Conservation (phyloP, 2,113 vertebrate genomes). For the Bubo bubo region DNA sequence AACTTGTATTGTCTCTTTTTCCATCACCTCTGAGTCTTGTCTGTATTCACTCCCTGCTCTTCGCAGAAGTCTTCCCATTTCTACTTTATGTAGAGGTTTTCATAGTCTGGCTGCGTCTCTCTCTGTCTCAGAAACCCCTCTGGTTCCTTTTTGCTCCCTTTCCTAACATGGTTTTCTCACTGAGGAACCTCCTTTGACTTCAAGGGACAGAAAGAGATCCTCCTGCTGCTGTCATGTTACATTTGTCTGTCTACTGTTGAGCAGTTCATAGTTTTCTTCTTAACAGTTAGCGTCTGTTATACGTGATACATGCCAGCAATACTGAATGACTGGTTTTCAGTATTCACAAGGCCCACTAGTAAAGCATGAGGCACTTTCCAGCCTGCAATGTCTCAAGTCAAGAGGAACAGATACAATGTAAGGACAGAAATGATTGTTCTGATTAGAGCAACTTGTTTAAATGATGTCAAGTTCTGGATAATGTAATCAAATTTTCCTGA, state of each 20-base stretch:
- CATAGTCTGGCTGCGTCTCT: neutral
- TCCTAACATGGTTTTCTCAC: neutral
- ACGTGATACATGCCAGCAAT: neutral
- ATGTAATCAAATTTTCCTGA: neutral
- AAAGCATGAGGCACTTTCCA: neutral
- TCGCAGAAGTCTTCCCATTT: neutral
- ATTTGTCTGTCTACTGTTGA: neutral
- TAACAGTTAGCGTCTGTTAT: neutral
- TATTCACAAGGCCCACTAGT: neutral
- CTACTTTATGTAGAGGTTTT: neutral
- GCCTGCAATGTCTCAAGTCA: neutral
- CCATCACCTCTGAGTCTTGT: neutral
- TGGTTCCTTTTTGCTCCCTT: neutral
- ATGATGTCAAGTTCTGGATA: neutral
- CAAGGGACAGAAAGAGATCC: neutral
- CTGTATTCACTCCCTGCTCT: neutral
- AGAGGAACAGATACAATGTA: neutral
- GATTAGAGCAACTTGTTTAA: neutral
- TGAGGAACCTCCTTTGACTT: neutral
- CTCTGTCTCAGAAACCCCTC: neutral
- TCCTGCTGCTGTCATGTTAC: neutral
- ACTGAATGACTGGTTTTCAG: neutral
- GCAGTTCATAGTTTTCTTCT: neutral
- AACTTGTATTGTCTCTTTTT: neutral
- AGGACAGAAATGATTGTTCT: neutral